A percentile compares a stretch with the other conserved stretches of the same genome.
phyloP scores from a whole-genome alignment of 2,888 invertebrate species.

The Zeuzera pyrina region DNA sequence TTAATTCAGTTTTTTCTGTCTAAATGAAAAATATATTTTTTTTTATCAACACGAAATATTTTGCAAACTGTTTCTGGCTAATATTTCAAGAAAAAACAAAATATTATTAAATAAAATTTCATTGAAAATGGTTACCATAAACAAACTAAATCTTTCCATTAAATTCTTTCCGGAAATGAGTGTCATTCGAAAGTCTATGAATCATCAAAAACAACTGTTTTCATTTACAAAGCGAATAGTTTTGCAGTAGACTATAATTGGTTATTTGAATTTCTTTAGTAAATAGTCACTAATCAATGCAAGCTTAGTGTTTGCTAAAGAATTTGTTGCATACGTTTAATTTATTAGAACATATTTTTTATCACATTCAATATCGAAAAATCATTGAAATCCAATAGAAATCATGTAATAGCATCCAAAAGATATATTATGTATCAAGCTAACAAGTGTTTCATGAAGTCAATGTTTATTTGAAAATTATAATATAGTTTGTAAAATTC shows the following conservation, averaged over 20 bases:
- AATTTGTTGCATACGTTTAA: too few relatives aligned
- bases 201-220: conserved; percentile 48
- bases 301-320: too few relatives aligned
- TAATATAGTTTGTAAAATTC: too few relatives aligned
- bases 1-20: neutral
- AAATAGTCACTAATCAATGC: too few relatives aligned
- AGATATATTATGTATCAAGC: too few relatives aligned
- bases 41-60: conserved; percentile 39
- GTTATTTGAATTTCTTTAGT: conserved; percentile 11
- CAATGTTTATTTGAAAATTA: too few relatives aligned
- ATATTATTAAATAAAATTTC: conserved; percentile 15
- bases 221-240: neutral
- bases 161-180: conserved; percentile 66
- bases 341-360: too few relatives aligned
- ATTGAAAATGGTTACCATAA: conserved; percentile 38
- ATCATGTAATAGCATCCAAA: too few relatives aligned
- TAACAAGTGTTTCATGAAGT: too few relatives aligned
- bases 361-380: too few relatives aligned
- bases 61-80: too few relatives aligned
- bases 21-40: conserved; percentile 9
- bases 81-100: neutral
- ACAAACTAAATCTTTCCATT: conserved; percentile 9
- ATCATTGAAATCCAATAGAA: too few relatives aligned
- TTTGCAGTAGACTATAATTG: neutral
- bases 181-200: conserved; percentile 66